Evolutionary conservation across 1,140 invertebrate species (phyloP).

Genomic region (Drosophila sulfurigaster): DNA sequence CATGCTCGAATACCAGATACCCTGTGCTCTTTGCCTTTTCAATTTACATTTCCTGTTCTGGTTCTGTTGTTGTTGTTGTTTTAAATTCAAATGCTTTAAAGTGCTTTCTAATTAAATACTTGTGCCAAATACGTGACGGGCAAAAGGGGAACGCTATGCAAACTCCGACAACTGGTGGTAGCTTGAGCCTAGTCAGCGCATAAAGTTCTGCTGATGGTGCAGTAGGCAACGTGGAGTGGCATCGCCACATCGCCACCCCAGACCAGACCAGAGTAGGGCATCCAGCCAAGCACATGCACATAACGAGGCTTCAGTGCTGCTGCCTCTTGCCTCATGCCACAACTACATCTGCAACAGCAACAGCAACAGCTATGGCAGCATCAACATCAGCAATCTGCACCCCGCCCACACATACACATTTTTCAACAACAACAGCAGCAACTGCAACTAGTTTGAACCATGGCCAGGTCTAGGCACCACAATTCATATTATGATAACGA

Average conservation of each 20-base stretch:
- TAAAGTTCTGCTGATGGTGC: constrained; percentile 40
- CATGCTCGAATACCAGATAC: constrained; percentile 22
- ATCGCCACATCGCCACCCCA: neutral
- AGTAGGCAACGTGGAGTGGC: neutral
- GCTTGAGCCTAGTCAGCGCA: constrained; percentile 61
- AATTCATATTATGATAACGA: constrained; percentile 82
- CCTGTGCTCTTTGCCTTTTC: neutral
- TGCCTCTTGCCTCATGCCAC: constrained; percentile 36
- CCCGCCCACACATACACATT: constrained; percentile 33
- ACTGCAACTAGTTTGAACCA: constrained; percentile 48
- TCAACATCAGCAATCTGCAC: constrained; percentile 7
- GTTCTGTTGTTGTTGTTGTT: neutral
- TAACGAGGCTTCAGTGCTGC: constrained; percentile 53
- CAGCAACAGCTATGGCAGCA: constrained; percentile 3
- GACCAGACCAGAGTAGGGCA: constrained; percentile 16
- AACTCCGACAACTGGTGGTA: neutral
- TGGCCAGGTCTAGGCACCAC: constrained; percentile 31
- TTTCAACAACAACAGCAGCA: constrained; percentile 22
- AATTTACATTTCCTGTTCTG: neutral
- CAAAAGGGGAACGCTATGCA: neutral
- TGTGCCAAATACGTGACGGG: constrained; percentile 15
- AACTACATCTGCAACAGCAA: neutral
- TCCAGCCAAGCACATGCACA: constrained; percentile 49
- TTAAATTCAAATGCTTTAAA: constrained; percentile 38
- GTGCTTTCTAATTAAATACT: constrained; percentile 23